Conservation (phyloP, 2,113 vertebrate species). For the Psephotus haematonotus region DNA sequence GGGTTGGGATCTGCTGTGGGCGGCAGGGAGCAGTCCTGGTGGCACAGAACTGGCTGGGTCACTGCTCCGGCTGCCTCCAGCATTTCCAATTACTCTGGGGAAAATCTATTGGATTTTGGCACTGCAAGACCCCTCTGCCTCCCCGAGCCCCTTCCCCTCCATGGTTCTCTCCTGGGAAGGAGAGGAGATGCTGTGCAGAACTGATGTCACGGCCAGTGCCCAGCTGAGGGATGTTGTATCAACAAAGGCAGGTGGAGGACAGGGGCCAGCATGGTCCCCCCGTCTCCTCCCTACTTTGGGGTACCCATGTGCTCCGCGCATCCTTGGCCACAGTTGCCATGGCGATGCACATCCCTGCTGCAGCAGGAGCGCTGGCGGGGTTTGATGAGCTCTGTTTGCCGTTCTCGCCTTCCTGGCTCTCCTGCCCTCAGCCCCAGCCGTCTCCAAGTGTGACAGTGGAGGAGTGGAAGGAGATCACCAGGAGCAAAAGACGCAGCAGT, state of each 20-base stretch:
- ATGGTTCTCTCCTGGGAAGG: neutral
- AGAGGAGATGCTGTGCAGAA: neutral
- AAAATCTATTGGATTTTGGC: neutral
- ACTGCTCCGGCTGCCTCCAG: neutral
- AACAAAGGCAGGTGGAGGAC: neutral
- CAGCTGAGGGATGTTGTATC: neutral
- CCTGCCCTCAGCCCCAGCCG: neutral
- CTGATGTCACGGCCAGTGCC: fast-evolving
- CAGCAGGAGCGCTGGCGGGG: neutral
- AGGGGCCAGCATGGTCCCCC: neutral
- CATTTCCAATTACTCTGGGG: neutral
- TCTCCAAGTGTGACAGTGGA: neutral
- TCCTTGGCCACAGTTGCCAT: constrained; percentile 60
- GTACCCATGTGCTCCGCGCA: neutral
- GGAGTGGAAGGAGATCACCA: neutral
- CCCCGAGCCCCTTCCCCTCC: fast-evolving
- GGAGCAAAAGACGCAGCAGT: neutral
- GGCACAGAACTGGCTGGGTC: neutral
- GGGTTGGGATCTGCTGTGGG: neutral
- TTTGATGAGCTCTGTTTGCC: constrained; percentile 38
- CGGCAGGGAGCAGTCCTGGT: neutral
- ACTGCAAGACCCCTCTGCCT: neutral
- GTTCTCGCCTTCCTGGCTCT: neutral
- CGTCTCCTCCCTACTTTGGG: neutral
- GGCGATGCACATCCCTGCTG: constrained; percentile 36